Evolutionary conservation across 2,888 invertebrate genomes (phyloP), one percentile per base, ranked within the genome.

Genomic region (Drosophila rellima): DNA sequence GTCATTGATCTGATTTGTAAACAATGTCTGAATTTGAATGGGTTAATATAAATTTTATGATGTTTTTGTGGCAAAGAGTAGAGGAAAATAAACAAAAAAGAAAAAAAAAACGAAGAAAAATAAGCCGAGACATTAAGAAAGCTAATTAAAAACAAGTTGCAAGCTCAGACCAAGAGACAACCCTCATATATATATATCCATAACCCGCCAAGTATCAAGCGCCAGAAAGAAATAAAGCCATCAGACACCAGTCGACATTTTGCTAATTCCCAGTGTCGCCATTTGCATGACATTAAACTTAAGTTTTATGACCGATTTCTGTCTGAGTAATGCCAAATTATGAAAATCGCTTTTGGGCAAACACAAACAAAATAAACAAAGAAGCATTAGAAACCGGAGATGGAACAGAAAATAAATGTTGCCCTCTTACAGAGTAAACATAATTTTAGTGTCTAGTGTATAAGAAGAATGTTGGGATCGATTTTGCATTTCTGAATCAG

Each of bases 251-350:
- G 62, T 42, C 70, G 82, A 73, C 80, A 71, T 65, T 67, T 65
- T 67, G 64, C 70, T 89, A 82, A 88, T 84, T 74, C 80, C 73
- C 60, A 71, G 57, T 84, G 86, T 82, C 89, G 82, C 84, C 86
- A 77, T 81, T 84, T 79, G 83, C 74, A 71, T 81, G 81, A 72
- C 74, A 66, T 79, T 86, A 84, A 82, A 89, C 80, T 75, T 67
- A 60, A 79, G 39, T 76, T 88, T 88, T 82, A 88, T 79, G 88
- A 80, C 48, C 74, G 75, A 78, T 72, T 74, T 81, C 59, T 67
- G 81, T 81, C 78, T 63, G 64, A 44, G 69, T 71, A 71, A 70
- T 70, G 74, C 64, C 60, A 74, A 76, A 74, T 50, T 65, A 82
- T 82, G 65, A 72, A 65, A 62, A 70, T 59, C 66, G 69, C 61